These are phyloP conservation scores for Drosophila prostipennis DNA, from an alignment of 2,888 invertebrate genomes.

Conservation along the genomic window DNA sequence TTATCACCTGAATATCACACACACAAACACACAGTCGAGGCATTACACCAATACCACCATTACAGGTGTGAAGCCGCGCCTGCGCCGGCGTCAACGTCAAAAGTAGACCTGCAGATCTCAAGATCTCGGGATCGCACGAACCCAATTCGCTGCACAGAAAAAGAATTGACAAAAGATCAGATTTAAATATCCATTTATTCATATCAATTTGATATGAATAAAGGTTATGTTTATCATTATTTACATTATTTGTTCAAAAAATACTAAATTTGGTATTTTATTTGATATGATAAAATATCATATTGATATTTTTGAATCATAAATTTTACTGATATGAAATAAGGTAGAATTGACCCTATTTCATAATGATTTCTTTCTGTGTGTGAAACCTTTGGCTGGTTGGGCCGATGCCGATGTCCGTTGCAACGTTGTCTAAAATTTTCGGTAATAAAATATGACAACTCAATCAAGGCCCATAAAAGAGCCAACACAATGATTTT, in stretches of 20 bases:
- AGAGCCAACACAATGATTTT: constrained; percentile 43
- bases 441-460: constrained; percentile 83
- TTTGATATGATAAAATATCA: no score
- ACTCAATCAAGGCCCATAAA: constrained; percentile 83
- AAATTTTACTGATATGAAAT: no score
- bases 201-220: no score
- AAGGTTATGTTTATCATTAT: no score
- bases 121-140: constrained; percentile 8
- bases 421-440: constrained; percentile 79
- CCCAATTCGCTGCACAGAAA: constrained; percentile 59
- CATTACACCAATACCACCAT: constrained; percentile 39
- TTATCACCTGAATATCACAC: constrained; percentile 84
- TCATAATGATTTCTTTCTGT: no score
- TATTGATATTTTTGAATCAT: no score
- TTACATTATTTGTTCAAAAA: no score
- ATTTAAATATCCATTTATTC: no score
- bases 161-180: no score
- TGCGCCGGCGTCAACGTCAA: constrained; percentile 37
- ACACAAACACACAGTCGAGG: constrained; percentile 49
- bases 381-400: constrained; percentile 53
- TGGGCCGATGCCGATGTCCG: constrained; percentile 1
- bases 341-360: no score
- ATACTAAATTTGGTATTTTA: no score
- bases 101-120: not conserved
- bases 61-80: constrained; percentile 70